Conservation (phyloP, 2,797 vertebrate species). For the Thaleichthys pacificus region DNA sequence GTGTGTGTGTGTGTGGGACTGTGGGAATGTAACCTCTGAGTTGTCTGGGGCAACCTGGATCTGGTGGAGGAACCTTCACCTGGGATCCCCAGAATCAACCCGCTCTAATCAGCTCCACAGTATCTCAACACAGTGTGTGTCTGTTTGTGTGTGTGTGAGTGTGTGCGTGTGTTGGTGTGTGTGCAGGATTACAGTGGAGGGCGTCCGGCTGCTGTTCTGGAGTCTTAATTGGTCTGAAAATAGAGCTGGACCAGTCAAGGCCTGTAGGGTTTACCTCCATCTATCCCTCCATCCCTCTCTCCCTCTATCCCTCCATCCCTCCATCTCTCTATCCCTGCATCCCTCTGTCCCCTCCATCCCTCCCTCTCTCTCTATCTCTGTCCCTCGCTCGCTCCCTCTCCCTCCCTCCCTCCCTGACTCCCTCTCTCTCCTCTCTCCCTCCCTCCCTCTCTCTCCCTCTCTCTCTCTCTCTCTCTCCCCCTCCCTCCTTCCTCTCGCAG, state of each 20-base stretch:
- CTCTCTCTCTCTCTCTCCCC: no score
- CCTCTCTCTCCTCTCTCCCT: no score
- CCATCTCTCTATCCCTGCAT: no score
- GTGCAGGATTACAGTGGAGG: background rate
- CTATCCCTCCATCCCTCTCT: background rate
- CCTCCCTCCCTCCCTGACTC: background rate
- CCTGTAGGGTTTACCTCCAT: background rate
- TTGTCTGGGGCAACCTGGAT: background rate
- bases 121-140: no score
- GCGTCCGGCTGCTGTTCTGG: background rate
- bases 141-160: no score
- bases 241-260: conserved; percentile 4
- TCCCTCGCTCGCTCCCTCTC: background rate
- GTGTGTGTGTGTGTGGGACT: background rate
- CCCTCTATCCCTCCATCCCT: no score
- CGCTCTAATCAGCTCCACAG: no score
- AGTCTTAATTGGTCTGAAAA: conserved; percentile 34
- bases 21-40: background rate
- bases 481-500: background rate
- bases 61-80: conserved; percentile 1
- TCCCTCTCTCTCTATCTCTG: background rate
- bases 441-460: background rate
- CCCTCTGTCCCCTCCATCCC: no score
- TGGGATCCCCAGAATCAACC: conserved; percentile 1
- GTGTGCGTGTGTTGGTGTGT: no score